These are phyloP conservation scores for Australoheros facetus DNA, from an alignment of 2,797 vertebrate species.

Conservation along the genomic window DNA sequence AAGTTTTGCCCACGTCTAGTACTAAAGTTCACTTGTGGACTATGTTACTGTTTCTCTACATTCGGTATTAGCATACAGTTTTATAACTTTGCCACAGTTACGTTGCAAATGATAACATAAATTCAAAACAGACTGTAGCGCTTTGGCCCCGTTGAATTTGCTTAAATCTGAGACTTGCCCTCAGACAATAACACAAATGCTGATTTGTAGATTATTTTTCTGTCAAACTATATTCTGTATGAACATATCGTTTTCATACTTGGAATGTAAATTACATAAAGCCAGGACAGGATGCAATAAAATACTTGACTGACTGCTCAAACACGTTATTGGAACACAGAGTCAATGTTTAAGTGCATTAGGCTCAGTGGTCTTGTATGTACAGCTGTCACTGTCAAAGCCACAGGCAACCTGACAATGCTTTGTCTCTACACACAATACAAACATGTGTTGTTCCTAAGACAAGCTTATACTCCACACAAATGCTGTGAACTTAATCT, in stretches of 20 bases:
- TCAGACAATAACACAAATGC: constrained; percentile 6
- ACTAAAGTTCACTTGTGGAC: constrained; percentile 48
- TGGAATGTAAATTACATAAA: constrained; percentile 43
- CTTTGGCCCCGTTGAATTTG: constrained; percentile 17
- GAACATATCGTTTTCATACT: constrained; percentile 47
- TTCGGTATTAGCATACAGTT: constrained; percentile 42
- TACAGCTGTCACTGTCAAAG: constrained; percentile 84
- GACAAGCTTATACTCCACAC: constrained; percentile 79
- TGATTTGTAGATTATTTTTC: constrained; percentile 13
- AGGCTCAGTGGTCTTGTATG: constrained; percentile 78
- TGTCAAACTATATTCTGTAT: constrained; percentile 3
- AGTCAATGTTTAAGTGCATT: constrained; percentile 82
- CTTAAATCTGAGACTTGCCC: constrained; percentile 17
- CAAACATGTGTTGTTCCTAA: constrained; percentile 82
- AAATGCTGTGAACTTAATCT: constrained; percentile 79
- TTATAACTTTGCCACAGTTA: constrained; percentile 38
- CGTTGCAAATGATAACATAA: constrained; percentile 21
- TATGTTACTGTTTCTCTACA: constrained; percentile 11
- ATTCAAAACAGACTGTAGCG: background rate
- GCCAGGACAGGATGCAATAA: constrained; percentile 65
- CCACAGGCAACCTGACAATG: constrained; percentile 80
- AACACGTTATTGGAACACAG: constrained; percentile 70
- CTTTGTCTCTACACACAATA: constrained; percentile 84
- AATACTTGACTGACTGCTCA: constrained; percentile 70
- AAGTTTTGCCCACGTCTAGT: constrained; percentile 46